phyloP scores from a whole-genome alignment of 1,140 invertebrate genomes.

The Zophobas atratus region DNA sequence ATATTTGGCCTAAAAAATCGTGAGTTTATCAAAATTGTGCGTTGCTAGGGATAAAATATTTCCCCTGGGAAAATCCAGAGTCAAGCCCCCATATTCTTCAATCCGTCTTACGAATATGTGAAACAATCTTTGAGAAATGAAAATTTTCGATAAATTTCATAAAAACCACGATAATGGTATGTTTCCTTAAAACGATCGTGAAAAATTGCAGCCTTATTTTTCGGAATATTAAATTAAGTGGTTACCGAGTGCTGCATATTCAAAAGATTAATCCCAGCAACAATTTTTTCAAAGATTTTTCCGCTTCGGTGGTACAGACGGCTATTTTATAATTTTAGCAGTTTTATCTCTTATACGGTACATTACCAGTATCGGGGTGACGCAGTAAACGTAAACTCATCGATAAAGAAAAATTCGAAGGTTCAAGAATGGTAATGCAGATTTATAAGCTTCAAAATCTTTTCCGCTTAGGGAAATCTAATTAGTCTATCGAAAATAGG shows the following conservation, averaged over 20 bases:
- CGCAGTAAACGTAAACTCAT: not conserved
- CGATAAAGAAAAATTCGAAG: not conserved
- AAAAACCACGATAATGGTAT: too few relatives aligned
- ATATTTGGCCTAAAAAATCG: too few relatives aligned
- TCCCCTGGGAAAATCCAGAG: too few relatives aligned
- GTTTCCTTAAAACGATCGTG: too few relatives aligned
- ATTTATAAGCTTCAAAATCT: not conserved
- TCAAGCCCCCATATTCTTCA: too few relatives aligned
- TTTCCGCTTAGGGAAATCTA: not conserved
- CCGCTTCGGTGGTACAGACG: not conserved
- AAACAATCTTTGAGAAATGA: too few relatives aligned
- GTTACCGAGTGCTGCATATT: too few relatives aligned
- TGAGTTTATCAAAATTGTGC: too few relatives aligned
- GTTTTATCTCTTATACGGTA: conserved; percentile 13
- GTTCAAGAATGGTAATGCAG: not conserved
- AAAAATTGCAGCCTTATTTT: not conserved
- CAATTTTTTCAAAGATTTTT: conserved; percentile 8
- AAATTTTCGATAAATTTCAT: too few relatives aligned
- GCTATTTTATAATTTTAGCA: conserved; percentile 6
- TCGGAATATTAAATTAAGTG: not conserved
- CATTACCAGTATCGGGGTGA: conserved; percentile 5
- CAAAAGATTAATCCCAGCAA: too few relatives aligned
- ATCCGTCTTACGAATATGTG: too few relatives aligned
- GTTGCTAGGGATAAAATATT: too few relatives aligned
- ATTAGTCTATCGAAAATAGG: not conserved